phyloP scores from a whole-genome alignment of 2,113 vertebrate species.

The Dicrurus megarhynchus region DNA sequence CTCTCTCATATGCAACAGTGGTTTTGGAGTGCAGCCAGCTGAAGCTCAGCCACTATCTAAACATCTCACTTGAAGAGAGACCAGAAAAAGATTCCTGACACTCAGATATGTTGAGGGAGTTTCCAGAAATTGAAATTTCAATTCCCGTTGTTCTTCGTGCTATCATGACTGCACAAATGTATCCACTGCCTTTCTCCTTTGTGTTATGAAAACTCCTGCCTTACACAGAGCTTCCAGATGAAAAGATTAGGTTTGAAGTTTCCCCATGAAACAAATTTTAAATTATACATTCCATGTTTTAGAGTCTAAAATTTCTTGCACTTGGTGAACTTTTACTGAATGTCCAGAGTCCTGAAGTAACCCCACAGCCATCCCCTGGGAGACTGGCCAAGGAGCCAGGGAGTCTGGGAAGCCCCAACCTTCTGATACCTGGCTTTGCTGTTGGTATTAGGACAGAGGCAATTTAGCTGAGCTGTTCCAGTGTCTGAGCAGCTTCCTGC shows the following conservation, averaged over 20 bases:
- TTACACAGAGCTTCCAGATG: neutral
- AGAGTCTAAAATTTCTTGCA: neutral
- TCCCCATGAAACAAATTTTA: neutral
- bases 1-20: neutral
- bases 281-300: neutral
- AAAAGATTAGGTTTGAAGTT: neutral
- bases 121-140: neutral
- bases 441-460: neutral
- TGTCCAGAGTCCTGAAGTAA: neutral
- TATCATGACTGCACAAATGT: fast-evolving
- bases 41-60: neutral
- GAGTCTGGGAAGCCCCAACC: neutral
- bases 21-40: neutral
- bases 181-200: neutral
- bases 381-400: neutral
- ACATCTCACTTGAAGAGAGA: neutral
- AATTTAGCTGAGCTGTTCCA: neutral
- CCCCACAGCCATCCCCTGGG: neutral
- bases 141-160: neutral
- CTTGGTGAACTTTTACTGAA: neutral
- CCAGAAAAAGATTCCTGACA: neutral
- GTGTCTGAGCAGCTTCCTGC: neutral
- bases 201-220: neutral
- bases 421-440: neutral
- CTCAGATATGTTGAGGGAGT: neutral